A percentile compares a stretch with the other conserved stretches of the same genome.
Evolutionary conservation across 2,113 vertebrate genomes (phyloP).

Genomic region (Vulpes ferrilata): DNA sequence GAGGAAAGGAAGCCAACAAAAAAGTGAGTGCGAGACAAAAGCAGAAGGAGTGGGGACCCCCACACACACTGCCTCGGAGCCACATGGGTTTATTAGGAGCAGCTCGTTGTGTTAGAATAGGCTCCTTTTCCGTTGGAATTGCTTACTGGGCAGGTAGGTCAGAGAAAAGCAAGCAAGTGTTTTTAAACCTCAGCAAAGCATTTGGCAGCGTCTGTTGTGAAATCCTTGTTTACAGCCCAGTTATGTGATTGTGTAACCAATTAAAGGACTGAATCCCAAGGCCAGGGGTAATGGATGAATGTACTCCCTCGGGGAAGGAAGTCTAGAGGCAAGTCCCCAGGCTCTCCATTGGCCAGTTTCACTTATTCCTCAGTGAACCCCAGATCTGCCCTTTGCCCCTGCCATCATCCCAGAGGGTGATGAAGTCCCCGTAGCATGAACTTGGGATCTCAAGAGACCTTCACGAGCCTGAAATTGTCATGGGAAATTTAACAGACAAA

Average conservation of each 20-base stretch:
- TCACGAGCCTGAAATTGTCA: background rate
- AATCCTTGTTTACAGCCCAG: constrained; percentile 48
- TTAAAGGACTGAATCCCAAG: constrained; percentile 55
- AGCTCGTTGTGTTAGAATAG: background rate
- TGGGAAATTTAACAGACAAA: constrained; percentile 34
- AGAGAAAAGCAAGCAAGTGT: background rate
- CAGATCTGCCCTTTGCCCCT: background rate
- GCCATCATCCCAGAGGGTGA: background rate
- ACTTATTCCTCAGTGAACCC: constrained; percentile 34
- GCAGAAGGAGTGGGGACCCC: background rate
- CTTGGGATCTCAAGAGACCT: background rate
- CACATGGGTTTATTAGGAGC: fast-evolving
- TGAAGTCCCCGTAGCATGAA: constrained; percentile 8
- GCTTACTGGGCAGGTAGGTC: constrained; percentile 27
- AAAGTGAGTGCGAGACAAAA: background rate
- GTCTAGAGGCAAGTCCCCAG: constrained; percentile 2
- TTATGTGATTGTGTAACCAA: constrained; percentile 53
- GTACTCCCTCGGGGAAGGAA: background rate
- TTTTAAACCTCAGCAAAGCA: constrained; percentile 41
- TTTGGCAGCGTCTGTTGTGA: constrained; percentile 26
- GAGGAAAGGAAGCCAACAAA: background rate
- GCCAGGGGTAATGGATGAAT: constrained; percentile 35
- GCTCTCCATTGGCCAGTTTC: background rate
- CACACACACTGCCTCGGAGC: background rate
- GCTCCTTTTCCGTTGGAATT: background rate